Evolutionary conservation across 2,113 vertebrate species (phyloP).

Genomic region (Platysternon megacephalum): DNA sequence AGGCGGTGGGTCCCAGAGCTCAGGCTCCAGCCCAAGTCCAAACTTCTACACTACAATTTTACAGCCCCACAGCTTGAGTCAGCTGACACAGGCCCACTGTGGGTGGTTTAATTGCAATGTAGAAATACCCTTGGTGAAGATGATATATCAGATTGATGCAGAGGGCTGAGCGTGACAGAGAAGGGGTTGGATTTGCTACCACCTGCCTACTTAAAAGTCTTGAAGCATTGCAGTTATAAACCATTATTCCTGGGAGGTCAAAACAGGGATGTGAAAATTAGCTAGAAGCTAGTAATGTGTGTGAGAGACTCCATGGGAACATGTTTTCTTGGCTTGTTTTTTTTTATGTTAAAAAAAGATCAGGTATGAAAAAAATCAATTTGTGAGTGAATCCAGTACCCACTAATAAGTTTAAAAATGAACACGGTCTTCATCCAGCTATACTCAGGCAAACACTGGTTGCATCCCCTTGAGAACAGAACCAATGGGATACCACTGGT

Average conservation of each 20-base stretch:
- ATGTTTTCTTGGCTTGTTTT: background rate
- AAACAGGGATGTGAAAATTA: slow-evolving; percentile 4
- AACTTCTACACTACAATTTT: background rate
- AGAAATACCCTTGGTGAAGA: background rate
- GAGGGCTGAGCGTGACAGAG: background rate
- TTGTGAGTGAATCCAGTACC: background rate
- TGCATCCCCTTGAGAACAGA: background rate
- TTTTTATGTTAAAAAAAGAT: background rate
- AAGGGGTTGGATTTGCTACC: background rate
- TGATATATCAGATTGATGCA: background rate
- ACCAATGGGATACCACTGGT: background rate
- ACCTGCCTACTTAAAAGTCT: slow-evolving; percentile 14
- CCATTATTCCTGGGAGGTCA: slow-evolving; percentile 22
- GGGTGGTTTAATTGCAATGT: background rate
- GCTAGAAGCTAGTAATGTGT: background rate
- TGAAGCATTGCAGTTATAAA: background rate
- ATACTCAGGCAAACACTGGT: background rate
- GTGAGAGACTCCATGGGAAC: background rate
- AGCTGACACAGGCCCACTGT: background rate
- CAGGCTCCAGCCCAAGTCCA: background rate
- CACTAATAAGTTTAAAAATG: background rate
- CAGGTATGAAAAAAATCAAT: background rate
- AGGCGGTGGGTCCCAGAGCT: background rate
- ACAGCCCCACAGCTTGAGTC: background rate
- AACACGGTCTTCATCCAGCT: background rate